Base-by-base conservation (phyloP, 2,888 invertebrate species). In the Dasypogon diadema region DNA sequence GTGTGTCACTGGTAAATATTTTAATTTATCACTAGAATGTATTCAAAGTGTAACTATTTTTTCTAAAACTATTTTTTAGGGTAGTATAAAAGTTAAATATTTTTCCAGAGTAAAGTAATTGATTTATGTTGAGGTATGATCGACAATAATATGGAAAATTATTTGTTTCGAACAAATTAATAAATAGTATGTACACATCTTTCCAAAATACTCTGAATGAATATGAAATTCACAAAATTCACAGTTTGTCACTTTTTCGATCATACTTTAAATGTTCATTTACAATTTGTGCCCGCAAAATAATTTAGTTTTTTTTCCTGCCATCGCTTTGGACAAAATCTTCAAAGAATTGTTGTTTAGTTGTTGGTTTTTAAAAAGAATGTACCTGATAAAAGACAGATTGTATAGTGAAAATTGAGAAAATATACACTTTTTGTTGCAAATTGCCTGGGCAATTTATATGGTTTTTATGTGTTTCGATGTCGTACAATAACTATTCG, bases 301-400 rank as follows among this genome's bases (percentile, higher is more conserved):
- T 48, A 48, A 68, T 14, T 51, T 51, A 46, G 10, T 24, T 55
- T 18, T 48, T 26, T 12, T 12, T 18, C 54, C 70, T 70, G 70
- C 26, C 70, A 51, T 26, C 48, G 30, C 51, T 51, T 68, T 21
- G 46, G 22, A 65, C 6, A 26, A 48, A 54, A 70, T 18, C 51
- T 24, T 54, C 70, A 54, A 54, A 70, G 51, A 75, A 63, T 77
- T 70, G 70, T 70, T 70, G 54, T 70, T 70, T 70, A 78, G 76
- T 80, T 79, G 79, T 78, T 80, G 79, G 79, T 78, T 79, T 77
- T 78, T 79, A 79, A 70, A 70, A 30, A 70, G 51, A 54, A 70
- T 54, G 80, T 80, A 80, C 80, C 80, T 80, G 80, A 80, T 80
- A 79, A 79, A 79, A 79, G 80, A 80, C 79, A 80, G 79, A 80